These are phyloP conservation scores for Haliclystus octoradiatus DNA, from an alignment of 30 jellyfish, hydroid and myxozoan species.

Conservation along the genomic window DNA sequence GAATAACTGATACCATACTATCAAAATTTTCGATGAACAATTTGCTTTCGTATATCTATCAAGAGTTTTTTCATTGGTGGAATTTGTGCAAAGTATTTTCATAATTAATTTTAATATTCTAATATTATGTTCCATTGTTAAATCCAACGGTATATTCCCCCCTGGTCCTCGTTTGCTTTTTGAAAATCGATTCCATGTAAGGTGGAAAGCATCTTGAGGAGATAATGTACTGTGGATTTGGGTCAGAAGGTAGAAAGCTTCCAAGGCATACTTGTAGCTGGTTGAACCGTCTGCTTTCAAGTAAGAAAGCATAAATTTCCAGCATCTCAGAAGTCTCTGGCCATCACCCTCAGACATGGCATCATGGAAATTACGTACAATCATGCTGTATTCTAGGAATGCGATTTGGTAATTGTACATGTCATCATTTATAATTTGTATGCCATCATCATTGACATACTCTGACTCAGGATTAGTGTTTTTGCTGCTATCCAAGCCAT, in stretches of 20 bases:
- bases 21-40: conserved; percentile 30
- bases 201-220: conserved; percentile 7
- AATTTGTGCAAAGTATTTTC: conserved; percentile 27
- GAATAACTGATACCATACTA: conserved; percentile 6
- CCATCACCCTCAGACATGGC: conserved; percentile 54
- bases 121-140: conserved; percentile 23
- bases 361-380: conserved; percentile 22
- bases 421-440: conserved; percentile 19
- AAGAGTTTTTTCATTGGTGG: conserved; percentile 19
- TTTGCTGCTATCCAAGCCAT: not conserved
- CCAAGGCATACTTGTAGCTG: conserved; percentile 30
- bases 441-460: too few species aligned
- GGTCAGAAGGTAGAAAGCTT: conserved; percentile 20
- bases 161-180: conserved; percentile 26
- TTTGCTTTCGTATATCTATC: conserved; percentile 39
- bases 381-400: conserved; percentile 33
- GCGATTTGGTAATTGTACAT: conserved; percentile 20
- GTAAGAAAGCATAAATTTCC: conserved; percentile 29
- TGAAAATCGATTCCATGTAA: conserved; percentile 31
- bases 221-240: conserved; percentile 16
- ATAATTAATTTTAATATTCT: conserved; percentile 9
- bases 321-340: conserved; percentile 12
- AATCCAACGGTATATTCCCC: conserved; percentile 40
- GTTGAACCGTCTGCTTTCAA: conserved; percentile 25
- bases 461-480: not conserved